Evolutionary conservation across 2,888 invertebrate species (phyloP), one percentile per base, ranked within the genome.

Genomic region (Ctena decussata): DNA sequence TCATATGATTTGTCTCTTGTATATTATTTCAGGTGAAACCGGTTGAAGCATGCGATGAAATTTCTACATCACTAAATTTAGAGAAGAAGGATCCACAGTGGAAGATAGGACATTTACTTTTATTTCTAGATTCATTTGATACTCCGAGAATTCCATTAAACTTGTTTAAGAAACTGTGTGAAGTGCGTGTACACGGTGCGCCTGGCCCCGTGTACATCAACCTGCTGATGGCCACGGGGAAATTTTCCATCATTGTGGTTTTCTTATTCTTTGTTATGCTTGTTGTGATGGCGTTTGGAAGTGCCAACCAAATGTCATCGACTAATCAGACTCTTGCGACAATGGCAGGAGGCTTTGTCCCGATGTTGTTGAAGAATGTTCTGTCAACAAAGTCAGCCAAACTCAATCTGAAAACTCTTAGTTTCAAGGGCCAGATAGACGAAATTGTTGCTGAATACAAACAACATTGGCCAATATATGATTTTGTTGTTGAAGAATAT

Each of bases 201-300:
- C 95, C 95, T 0, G 95, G 95, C 0, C 95, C 95, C 0, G 93
- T 95, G 0, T 94, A 94, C 83, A 86, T 93, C n/a, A 94, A 94
- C 80, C 90, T 95, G 0, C 83, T 94, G 15, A 86, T 90, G 30
- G 95, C 95, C 18, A 94, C 94, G 6, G 93, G 92, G 24, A 93
- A 95, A 84, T 94, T 95, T 82, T 87, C 94, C 53, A 93, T 94
- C 37, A 94, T 95, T 82, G 93, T 95, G 0, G 82, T 94, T 3
- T 95, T 95, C 84, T 88, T 95, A 0, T 91, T 93, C 72, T 94
- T 95, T 85, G 94, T 95, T 0, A 92, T 94, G 91, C 90, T 95
- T 46, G 94, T 95, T 24, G 94, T 95, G 46, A 93, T 94, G 93
- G 93, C 94, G 2, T 95, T 94, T 86, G 94, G 94, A 32, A 94